Evolutionary conservation across 2,888 invertebrate species (phyloP).

Genomic region (Orthosia incerta): DNA sequence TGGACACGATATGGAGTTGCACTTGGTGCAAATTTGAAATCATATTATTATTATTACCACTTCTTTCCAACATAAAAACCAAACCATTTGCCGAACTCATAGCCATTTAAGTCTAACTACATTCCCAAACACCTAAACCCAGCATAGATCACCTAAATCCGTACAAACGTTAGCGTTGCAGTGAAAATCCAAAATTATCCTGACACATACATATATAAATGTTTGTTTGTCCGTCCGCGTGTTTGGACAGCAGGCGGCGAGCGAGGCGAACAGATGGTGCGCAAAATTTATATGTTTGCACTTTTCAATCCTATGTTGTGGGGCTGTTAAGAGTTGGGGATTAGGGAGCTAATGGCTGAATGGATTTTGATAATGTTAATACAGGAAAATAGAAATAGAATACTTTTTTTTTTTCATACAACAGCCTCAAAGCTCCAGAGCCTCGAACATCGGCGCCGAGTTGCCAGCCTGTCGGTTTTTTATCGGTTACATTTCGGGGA

Average conservation of each 20-base stretch:
- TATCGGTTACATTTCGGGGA: too few species aligned
- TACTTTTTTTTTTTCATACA: too few species aligned
- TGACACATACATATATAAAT: conserved; percentile 64
- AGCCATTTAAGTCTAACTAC: neutral
- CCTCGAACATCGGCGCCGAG: too few species aligned
- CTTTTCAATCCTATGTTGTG: conserved; percentile 62
- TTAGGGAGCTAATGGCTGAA: conserved; percentile 27
- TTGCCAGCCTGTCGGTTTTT: too few species aligned
- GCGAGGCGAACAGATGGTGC: conserved; percentile 56
- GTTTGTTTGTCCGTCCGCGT: conserved; percentile 66
- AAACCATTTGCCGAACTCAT: neutral
- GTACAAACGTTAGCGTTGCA: conserved; percentile 40
- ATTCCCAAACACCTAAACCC: neutral
- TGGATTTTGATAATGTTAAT: neutral
- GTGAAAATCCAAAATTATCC: conserved; percentile 68
- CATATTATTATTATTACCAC: too few species aligned
- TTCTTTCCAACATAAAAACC: neutral
- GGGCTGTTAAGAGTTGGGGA: conserved; percentile 38
- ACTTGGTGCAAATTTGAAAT: too few species aligned
- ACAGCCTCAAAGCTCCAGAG: too few species aligned
- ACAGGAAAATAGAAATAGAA: neutral
- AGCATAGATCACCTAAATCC: conserved; percentile 57
- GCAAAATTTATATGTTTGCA: conserved; percentile 64
- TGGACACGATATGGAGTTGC: too few species aligned
- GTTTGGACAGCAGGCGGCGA: conserved; percentile 60